phyloP scores from a whole-genome alignment of 2,888 invertebrate species.

The Ornithoptera priamus region DNA sequence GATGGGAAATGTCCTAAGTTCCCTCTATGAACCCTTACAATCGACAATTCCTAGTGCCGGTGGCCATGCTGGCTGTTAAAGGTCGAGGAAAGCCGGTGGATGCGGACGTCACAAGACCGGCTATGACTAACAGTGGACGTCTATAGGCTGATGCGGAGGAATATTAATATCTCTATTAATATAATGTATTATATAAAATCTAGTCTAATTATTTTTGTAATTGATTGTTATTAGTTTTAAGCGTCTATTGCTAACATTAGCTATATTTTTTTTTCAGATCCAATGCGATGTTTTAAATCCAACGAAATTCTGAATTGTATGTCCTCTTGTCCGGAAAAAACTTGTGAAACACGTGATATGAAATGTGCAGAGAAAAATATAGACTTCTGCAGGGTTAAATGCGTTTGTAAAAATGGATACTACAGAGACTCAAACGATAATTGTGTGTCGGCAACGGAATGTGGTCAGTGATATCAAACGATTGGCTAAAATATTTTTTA shows the following conservation, averaged over 20 bases:
- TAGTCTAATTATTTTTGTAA: too few species aligned
- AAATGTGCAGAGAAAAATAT: conserved; percentile 33
- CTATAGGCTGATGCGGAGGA: too few species aligned
- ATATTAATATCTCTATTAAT: too few species aligned
- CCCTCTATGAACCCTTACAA: too few species aligned
- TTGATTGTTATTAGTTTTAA: too few species aligned
- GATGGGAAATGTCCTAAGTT: too few species aligned
- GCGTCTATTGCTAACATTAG: not conserved
- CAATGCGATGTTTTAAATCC: conserved; percentile 34
- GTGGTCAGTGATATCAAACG: conserved; percentile 8
- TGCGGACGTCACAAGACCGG: too few species aligned
- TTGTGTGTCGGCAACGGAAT: conserved; percentile 24
- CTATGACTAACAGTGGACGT: too few species aligned
- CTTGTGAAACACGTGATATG: conserved; percentile 42
- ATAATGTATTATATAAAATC: too few species aligned
- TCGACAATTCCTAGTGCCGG: too few species aligned
- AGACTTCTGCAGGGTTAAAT: conserved; percentile 23
- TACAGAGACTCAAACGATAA: conserved; percentile 25
- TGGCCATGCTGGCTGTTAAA: too few species aligned
- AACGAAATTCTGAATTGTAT: conserved; percentile 42
- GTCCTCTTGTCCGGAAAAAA: conserved; percentile 41
- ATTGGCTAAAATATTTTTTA: not conserved
- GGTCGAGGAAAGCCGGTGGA: too few species aligned
- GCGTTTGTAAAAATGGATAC: conserved; percentile 23
- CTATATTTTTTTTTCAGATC: conserved; percentile 32